Base-by-base conservation (phyloP, 2,113 vertebrate species). In the Brachyistius frenatus region DNA sequence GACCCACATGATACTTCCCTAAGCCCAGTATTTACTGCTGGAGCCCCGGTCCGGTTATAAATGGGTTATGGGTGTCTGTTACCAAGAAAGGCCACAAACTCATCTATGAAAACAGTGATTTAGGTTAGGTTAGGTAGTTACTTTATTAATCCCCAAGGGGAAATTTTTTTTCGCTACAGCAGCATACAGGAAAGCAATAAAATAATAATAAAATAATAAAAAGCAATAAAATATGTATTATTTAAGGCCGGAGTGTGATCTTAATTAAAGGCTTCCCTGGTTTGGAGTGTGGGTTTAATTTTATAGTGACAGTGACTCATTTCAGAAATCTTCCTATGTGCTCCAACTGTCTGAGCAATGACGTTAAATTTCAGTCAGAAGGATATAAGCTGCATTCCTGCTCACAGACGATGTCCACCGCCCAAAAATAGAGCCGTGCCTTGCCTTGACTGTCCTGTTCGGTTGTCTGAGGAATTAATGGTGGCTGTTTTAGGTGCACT, bases 1-100 rank as follows among this genome's bases (percentile, higher is more conserved):
- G 85, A 73, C 81, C 88, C 87, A 90, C 84, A 81, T 93, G 93
- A 94, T 89, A 84, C 88, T 77, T 81, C 79, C 80, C 69, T 93
- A 94, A 93, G 91, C 91, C 92, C 46, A 76, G 90, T 83, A 88
- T 92, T 93, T 94, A 93, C 84, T 79, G 90, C 86, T 90, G 86
- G 83, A 93, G 92, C 86, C 87, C 81, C 73, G 75, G 75, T 63
- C 44, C 35, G 39, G 91, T 93, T 94, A 95, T 93, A 94, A 93
- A 95, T 94, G 93, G 91, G 86, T 60, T 78, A 56, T 53, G 62
- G 78, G 65, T 76, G 85, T 91, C 90, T 91, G 81, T 85, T 90
- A 91, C 94, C 86, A 92, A 93, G 88, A 93, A 93, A 94, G 90
- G 89, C 87, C 88, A 89, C 80, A 36, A 81, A 82, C 35, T 32